These are phyloP conservation scores for Epinephelus moara DNA, from an alignment of 2,113 vertebrate genomes.

Conservation along the genomic window DNA sequence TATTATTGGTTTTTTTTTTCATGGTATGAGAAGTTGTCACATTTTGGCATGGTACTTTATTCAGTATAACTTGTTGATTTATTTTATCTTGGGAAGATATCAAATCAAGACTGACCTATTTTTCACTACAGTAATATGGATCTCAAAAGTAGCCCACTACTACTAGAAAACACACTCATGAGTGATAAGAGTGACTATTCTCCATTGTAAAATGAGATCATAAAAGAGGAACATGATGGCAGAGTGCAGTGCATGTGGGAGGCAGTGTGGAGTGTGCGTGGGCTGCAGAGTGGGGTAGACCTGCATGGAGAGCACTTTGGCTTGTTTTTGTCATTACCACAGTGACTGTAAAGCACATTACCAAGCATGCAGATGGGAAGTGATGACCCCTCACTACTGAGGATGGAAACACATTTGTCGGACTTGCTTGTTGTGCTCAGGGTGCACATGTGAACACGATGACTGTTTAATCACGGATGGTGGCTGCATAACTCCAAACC, in stretches of 20 bases:
- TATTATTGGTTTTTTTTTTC: too few relatives aligned
- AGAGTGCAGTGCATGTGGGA: conserved; percentile 46
- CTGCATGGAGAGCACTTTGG: conserved; percentile 66
- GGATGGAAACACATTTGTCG: conserved; percentile 33
- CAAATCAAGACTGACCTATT: not conserved
- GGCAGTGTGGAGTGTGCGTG: conserved; percentile 50
- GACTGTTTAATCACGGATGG: conserved; percentile 9
- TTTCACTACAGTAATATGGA: conserved; percentile 7
- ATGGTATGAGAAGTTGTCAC: not conserved
- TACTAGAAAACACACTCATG: conserved; percentile 14
- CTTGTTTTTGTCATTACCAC: conserved; percentile 64
- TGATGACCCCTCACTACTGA: conserved; percentile 33
- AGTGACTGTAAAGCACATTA: conserved; percentile 41
- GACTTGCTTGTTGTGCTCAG: conserved; percentile 24
- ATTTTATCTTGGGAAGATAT: not conserved
- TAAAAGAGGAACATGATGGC: conserved; percentile 43
- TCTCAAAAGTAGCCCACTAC: not conserved
- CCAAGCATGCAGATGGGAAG: conserved; percentile 34
- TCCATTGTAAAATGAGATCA: conserved; percentile 42
- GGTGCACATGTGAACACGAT: conserved; percentile 16
- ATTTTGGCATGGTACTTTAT: not conserved
- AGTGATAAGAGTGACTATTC: conserved; percentile 5
- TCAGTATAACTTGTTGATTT: not conserved
- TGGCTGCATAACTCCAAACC: not conserved
- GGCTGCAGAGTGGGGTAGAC: conserved; percentile 59